Conservation (phyloP, 2,797 vertebrate species). For the Streptopelia turtur region DNA sequence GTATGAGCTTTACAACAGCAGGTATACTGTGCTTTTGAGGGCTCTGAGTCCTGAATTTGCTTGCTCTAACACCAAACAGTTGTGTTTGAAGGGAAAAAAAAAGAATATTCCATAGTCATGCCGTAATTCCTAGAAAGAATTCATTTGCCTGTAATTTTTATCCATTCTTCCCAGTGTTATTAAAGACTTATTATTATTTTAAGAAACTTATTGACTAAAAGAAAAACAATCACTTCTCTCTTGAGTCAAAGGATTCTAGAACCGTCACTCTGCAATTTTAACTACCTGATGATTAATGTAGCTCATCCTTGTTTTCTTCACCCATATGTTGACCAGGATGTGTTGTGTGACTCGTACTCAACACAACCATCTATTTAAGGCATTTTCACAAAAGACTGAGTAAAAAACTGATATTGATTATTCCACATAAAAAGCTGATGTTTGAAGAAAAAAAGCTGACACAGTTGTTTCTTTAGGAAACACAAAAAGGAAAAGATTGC, state of each 20-base stretch:
- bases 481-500: neutral
- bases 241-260: neutral
- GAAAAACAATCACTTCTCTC: neutral
- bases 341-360: neutral
- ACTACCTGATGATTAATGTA: neutral
- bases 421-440: neutral
- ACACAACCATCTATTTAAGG: neutral
- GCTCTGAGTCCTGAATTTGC: neutral
- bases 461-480: slow-evolving; percentile 30
- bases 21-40: neutral
- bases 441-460: neutral
- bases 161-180: neutral
- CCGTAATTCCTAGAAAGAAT: neutral
- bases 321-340: neutral
- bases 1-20: neutral
- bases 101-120: neutral
- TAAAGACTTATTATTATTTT: neutral
- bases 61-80: neutral
- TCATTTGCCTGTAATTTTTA: neutral
- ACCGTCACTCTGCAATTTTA: neutral
- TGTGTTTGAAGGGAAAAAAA: neutral
- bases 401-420: neutral
- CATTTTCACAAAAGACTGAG: neutral
- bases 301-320: neutral
- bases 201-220: neutral